Evolutionary conservation across 2,113 vertebrate genomes (phyloP).

Genomic region (Coregonus clupeaformis): DNA sequence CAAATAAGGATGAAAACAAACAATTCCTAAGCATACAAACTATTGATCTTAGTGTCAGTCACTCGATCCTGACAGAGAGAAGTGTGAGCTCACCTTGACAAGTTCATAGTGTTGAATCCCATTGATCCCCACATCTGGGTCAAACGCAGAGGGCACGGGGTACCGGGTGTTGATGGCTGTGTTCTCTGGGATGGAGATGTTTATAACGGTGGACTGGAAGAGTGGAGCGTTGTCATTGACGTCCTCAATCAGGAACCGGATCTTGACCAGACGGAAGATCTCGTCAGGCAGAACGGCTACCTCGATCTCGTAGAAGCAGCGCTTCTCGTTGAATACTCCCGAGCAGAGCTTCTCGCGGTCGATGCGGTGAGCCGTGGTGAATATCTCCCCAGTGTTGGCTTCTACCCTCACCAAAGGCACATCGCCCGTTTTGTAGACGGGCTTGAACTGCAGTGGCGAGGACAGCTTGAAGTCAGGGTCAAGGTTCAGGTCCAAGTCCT

Average conservation of each 20-base stretch:
- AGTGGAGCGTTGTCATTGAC: conserved; percentile 97
- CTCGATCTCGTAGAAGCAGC: conserved; percentile 96
- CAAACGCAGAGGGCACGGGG: conserved; percentile 89
- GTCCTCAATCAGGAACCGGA: conserved; percentile 98
- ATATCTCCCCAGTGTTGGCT: conserved; percentile 93
- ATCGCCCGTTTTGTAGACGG: conserved; percentile 95
- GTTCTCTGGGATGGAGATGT: conserved; percentile 97
- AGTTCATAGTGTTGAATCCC: conserved; percentile 96
- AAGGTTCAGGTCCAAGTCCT: conserved; percentile 91
- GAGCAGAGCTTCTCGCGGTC: conserved; percentile 96
- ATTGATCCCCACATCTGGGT: conserved; percentile 93
- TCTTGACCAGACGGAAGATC: conserved; percentile 96
- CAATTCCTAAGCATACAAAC: no score
- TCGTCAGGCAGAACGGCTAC: conserved; percentile 95
- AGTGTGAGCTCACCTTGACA: conserved; percentile 82
- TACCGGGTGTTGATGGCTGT: conserved; percentile 94
- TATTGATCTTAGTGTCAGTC: background rate
- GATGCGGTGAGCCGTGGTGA: conserved; percentile 90
- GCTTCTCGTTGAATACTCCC: conserved; percentile 81
- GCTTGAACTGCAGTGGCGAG: conserved; percentile 92
- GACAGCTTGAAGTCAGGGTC: conserved; percentile 84
- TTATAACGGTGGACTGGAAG: conserved; percentile 95
- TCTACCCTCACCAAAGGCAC: conserved; percentile 91
- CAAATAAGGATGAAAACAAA: no score
- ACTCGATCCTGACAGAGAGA: background rate